A percentile compares a stretch with the other conserved stretches of the same genome.
Conservation (phyloP, 2,113 vertebrate species). For the Ochotona curzoniae region DNA sequence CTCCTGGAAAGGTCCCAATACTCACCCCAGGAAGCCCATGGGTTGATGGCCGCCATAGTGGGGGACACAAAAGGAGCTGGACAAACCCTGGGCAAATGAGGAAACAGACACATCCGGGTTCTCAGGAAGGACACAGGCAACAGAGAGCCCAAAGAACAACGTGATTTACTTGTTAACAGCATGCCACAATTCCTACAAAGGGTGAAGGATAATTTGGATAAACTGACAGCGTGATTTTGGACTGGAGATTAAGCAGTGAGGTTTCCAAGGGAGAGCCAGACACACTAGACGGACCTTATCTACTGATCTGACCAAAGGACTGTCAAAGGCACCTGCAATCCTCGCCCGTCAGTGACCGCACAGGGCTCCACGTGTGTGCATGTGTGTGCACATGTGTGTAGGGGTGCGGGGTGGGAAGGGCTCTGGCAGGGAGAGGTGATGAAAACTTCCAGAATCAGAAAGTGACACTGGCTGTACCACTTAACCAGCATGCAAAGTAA, state of each 20-base stretch:
- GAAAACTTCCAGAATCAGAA: not conserved
- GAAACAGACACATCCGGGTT: not conserved
- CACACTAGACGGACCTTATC: not conserved
- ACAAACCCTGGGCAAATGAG: not conserved
- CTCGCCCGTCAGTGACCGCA: not conserved
- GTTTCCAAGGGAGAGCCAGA: not conserved
- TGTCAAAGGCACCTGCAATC: not conserved
- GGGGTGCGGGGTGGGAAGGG: not conserved
- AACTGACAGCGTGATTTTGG: not conserved
- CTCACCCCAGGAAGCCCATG: slow-evolving; percentile 74
- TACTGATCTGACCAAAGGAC: not conserved
- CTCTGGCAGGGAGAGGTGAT: no score
- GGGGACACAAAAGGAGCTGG: not conserved
- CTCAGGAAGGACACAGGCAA: not conserved
- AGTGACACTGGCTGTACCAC: not conserved
- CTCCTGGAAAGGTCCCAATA: not conserved
- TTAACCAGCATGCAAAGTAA: not conserved
- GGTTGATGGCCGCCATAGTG: slow-evolving; percentile 65
- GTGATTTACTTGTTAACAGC: not conserved
- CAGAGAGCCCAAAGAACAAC: not conserved
- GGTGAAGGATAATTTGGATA: not conserved
- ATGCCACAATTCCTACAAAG: not conserved
- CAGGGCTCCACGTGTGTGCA: no score
- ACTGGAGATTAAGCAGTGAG: not conserved
- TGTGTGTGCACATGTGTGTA: no score